These are phyloP conservation scores for Zophobas atratus DNA, from an alignment of 1,140 invertebrate genomes.

Conservation along the genomic window DNA sequence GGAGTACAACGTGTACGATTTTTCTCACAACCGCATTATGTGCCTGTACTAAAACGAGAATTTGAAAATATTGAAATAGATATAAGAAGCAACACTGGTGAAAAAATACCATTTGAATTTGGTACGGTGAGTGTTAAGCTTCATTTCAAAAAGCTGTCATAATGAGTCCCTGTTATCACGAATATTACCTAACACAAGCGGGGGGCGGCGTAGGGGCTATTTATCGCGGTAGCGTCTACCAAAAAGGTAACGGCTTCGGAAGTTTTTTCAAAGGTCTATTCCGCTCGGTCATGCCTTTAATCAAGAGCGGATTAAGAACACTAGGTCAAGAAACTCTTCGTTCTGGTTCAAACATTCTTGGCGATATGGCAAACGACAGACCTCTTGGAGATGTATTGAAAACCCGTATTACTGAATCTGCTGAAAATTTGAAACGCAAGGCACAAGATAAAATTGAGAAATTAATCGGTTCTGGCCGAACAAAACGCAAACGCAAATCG, in stretches of 20 bases:
- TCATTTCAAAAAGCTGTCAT: slow-evolving; percentile 54
- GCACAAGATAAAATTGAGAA: too few species aligned
- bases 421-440: too few species aligned
- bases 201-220: slow-evolving; percentile 59
- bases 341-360: slow-evolving; percentile 10
- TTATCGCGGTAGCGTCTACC: slow-evolving; percentile 47
- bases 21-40: slow-evolving; percentile 9
- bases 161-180: slow-evolving; percentile 55
- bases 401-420: neutral
- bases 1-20: neutral
- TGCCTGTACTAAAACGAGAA: slow-evolving; percentile 10
- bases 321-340: slow-evolving; percentile 58
- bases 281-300: slow-evolving; percentile 60
- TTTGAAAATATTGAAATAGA: slow-evolving; percentile 20
- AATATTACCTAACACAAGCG: slow-evolving; percentile 60
- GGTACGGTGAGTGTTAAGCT: slow-evolving; percentile 60
- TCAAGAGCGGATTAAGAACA: slow-evolving; percentile 42
- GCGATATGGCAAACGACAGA: too few species aligned
- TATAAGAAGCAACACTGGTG: slow-evolving; percentile 12
- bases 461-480: too few species aligned
- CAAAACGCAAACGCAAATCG: too few species aligned
- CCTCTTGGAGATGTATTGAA: slow-evolving; percentile 29
- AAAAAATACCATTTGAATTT: slow-evolving; percentile 62
- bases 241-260: slow-evolving; percentile 54
- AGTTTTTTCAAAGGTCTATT: slow-evolving; percentile 62